phyloP scores from a whole-genome alignment of 92 coral and sea anemone genomes.

The Scolanthus callimorphus region DNA sequence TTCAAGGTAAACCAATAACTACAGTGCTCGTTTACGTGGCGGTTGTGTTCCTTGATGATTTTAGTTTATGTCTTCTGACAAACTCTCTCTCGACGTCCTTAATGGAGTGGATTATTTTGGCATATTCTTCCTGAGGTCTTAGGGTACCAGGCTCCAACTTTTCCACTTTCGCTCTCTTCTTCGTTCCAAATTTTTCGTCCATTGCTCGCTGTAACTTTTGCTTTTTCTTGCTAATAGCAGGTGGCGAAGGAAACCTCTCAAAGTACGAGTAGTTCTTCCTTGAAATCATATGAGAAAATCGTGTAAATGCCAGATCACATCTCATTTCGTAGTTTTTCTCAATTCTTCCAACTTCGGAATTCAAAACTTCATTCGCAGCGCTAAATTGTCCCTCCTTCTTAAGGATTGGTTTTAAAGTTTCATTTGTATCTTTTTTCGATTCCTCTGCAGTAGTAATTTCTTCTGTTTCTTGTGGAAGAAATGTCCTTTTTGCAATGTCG shows the following conservation, averaged over 20 bases:
- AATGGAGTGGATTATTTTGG: neutral
- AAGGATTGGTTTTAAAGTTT: no score
- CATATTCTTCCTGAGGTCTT: conserved; percentile 1
- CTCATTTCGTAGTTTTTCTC: conserved; percentile 4
- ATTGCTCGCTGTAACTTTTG: neutral
- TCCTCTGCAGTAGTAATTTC: no score
- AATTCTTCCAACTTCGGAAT: no score
- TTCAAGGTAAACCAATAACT: no score
- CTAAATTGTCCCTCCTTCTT: no score
- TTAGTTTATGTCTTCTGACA: conserved; percentile 7
- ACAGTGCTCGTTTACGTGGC: no score
- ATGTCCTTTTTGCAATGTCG: no score
- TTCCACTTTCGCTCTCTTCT: neutral
- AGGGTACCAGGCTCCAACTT: neutral
- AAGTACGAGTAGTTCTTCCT: conserved; percentile 21
- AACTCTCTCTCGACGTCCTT: conserved; percentile 3
- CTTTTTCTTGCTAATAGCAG: neutral
- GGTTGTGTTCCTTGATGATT: no score
- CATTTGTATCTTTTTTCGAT: no score
- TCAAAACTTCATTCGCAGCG: no score
- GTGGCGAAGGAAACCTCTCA: conserved; percentile 2
- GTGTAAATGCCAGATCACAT: conserved; percentile 17
- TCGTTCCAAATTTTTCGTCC: neutral
- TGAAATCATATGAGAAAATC: conserved; percentile 17
- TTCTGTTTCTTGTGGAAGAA: no score